Conservation (phyloP, 2,797 vertebrate genomes). For the Crenichthys baileyi region DNA sequence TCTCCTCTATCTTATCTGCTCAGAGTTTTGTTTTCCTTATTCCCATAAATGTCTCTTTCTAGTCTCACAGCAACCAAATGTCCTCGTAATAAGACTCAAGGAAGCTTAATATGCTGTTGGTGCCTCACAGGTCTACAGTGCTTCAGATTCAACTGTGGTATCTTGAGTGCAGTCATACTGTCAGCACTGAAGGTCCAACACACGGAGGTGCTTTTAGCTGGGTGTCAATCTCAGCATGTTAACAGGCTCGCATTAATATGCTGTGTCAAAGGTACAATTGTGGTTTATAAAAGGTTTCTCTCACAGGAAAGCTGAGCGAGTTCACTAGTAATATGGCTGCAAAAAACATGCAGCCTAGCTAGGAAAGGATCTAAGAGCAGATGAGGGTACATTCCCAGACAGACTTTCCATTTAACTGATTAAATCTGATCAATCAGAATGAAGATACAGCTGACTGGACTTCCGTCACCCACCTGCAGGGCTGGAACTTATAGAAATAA, state of each 20-base stretch:
- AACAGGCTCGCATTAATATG: conserved; percentile 3
- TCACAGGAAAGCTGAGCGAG: neutral
- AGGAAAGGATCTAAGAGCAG: conserved; percentile 11
- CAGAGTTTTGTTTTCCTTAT: conserved; percentile 10
- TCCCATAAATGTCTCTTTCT: conserved; percentile 10
- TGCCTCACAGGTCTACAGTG: neutral
- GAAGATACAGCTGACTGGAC: conserved; percentile 36
- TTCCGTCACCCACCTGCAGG: conserved; percentile 41
- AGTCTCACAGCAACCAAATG: conserved; percentile 4
- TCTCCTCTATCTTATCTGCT: conserved; percentile 10
- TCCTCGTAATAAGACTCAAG: conserved; percentile 1
- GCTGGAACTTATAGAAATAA: conserved; percentile 67
- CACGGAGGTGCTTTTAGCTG: neutral
- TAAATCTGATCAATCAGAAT: conserved; percentile 59
- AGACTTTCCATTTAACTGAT: conserved; percentile 68
- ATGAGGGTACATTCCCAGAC: conserved; percentile 27
- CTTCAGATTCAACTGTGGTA: neutral
- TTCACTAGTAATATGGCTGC: neutral
- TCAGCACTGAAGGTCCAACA: neutral
- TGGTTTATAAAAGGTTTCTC: neutral
- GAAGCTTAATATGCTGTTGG: neutral
- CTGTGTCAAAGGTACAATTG: neutral
- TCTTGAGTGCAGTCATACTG: neutral
- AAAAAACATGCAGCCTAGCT: neutral
- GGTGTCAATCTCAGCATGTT: conserved; percentile 19